phyloP scores from a whole-genome alignment of 2,113 vertebrate genomes.

The Rhegmatorhina hoffmannsi region DNA sequence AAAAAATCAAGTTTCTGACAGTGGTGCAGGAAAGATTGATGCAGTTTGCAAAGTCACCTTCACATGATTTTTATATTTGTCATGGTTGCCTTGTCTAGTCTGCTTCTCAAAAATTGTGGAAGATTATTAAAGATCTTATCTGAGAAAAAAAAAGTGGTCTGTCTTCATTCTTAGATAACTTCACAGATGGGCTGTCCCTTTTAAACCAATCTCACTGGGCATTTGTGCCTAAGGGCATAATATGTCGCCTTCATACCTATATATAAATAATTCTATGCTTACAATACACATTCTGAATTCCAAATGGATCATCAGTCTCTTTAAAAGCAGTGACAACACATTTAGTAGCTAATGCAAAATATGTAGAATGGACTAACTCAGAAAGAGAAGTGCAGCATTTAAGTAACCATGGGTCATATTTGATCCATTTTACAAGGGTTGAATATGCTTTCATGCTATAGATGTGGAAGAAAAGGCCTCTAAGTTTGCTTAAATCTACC shows the following conservation, averaged over 20 bases:
- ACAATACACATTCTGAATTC: slow-evolving; percentile 8
- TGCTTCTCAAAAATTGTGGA: background rate
- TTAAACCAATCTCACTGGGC: background rate
- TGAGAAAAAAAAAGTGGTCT: slow-evolving; percentile 26
- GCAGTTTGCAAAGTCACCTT: slow-evolving; percentile 58
- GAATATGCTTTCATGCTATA: background rate
- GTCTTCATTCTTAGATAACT: slow-evolving; percentile 24
- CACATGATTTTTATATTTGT: slow-evolving; percentile 30
- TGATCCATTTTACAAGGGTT: background rate
- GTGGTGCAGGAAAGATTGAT: background rate
- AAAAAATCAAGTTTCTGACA: background rate
- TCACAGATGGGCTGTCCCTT: background rate
- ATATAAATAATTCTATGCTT: background rate
- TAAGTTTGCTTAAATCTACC: background rate
- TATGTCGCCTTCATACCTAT: slow-evolving; percentile 40
- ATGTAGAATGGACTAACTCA: background rate
- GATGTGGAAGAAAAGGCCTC: background rate
- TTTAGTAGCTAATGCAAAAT: background rate
- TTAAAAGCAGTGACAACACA: background rate
- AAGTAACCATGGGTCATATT: background rate
- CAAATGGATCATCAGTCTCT: background rate
- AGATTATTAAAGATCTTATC: slow-evolving; percentile 61
- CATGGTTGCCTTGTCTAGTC: background rate
- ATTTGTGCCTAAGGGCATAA: slow-evolving; percentile 26
- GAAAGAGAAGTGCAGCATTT: background rate